Evolutionary conservation across 2,113 vertebrate species (phyloP).

Genomic region (Hyperoodon ampullatus): DNA sequence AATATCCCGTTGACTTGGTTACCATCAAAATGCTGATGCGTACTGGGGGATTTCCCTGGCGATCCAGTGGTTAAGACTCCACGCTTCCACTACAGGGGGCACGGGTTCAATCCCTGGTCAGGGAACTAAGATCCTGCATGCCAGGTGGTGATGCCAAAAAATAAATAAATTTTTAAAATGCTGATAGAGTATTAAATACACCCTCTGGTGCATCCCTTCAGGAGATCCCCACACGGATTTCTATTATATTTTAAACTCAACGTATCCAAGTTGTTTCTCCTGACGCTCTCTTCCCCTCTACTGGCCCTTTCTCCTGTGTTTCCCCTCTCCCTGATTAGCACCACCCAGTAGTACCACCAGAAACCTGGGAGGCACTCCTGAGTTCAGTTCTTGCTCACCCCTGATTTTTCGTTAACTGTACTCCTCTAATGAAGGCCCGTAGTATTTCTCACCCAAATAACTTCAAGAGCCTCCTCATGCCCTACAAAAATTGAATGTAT

Average conservation of each 20-base stretch:
- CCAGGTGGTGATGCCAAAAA: neutral
- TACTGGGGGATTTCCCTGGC: neutral
- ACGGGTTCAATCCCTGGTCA: neutral
- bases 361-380: neutral
- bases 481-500: neutral
- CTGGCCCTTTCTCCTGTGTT: neutral
- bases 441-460: neutral
- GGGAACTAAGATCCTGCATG: neutral
- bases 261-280: neutral
- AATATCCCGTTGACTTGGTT: neutral
- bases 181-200: neutral
- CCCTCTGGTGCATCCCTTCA: neutral
- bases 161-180: no score
- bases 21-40: neutral
- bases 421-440: neutral
- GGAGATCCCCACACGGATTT: neutral
- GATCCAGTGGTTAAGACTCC: fast-evolving
- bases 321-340: neutral
- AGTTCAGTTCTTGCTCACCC: neutral
- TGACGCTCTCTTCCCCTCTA: neutral
- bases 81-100: neutral
- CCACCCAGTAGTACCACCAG: neutral
- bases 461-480: neutral
- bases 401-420: neutral
- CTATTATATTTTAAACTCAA: neutral